Evolutionary conservation across 2,888 invertebrate genomes (phyloP).

Genomic region (Tetrapedia diversipes): DNA sequence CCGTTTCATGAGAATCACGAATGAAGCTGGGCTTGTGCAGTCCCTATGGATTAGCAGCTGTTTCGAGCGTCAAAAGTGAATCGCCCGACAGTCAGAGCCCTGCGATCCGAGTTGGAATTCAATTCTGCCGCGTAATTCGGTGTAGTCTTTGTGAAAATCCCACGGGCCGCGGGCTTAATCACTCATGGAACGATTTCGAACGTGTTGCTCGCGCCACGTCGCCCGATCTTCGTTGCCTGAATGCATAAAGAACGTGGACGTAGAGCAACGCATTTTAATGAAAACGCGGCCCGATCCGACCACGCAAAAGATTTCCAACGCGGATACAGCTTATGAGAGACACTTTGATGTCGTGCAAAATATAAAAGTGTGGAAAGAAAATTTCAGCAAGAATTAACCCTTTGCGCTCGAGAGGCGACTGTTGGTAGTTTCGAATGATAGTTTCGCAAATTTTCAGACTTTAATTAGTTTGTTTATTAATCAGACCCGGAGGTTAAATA

Average conservation of each 20-base stretch:
- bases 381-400: too few relatives aligned
- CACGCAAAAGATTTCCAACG: neutral
- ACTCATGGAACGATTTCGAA: slow-evolving; percentile 35
- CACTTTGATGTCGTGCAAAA: too few relatives aligned
- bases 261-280: slow-evolving; percentile 16
- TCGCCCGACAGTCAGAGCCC: neutral
- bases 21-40: neutral
- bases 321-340: neutral
- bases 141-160: slow-evolving; percentile 41
- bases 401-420: too few relatives aligned
- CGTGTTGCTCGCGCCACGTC: slow-evolving; percentile 2
- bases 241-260: slow-evolving; percentile 1
- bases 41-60: neutral
- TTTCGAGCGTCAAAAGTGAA: slow-evolving; percentile 20
- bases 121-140: slow-evolving; percentile 38
- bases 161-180: slow-evolving; percentile 33
- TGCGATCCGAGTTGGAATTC: slow-evolving; percentile 34
- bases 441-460: too few relatives aligned
- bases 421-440: too few relatives aligned
- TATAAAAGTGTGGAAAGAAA: too few relatives aligned
- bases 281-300: neutral
- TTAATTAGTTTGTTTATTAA: too few relatives aligned
- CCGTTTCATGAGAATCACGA: neutral
- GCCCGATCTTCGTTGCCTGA: slow-evolving; percentile 15
- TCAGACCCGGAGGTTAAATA: too few relatives aligned